These are phyloP conservation scores for Cyprinella venusta DNA, from an alignment of 2,797 vertebrate species.

Conservation along the genomic window DNA sequence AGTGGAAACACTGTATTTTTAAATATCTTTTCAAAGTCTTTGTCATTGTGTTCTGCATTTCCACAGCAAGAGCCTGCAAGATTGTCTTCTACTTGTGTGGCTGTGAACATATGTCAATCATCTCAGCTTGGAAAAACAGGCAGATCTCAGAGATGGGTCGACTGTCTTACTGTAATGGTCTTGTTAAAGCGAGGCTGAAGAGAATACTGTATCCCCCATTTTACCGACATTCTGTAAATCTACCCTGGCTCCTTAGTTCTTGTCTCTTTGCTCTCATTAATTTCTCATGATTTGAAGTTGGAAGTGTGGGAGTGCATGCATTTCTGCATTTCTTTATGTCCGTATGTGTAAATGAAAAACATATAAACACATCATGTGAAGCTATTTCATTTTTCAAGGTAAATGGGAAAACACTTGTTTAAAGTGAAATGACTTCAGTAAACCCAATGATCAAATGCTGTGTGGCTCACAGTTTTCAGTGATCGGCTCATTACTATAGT, in stretches of 20 bases:
- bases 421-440: too few relatives aligned
- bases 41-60: constrained; percentile 6
- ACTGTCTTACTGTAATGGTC: constrained; percentile 18
- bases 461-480: too few relatives aligned
- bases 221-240: constrained; percentile 39
- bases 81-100: background rate
- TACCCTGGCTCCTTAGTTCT: constrained; percentile 37
- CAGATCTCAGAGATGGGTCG: constrained; percentile 27
- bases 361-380: too few relatives aligned
- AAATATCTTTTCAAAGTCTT: constrained; percentile 11
- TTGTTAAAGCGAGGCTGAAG: background rate
- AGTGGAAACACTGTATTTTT: background rate
- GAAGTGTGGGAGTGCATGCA: background rate
- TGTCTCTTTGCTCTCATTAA: constrained; percentile 28
- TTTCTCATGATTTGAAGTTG: constrained; percentile 18
- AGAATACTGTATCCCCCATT: constrained; percentile 20
- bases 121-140: background rate
- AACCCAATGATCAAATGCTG: too few relatives aligned
- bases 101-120: constrained; percentile 40
- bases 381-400: too few relatives aligned
- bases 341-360: constrained; percentile 4
- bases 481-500: too few relatives aligned
- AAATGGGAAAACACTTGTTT: too few relatives aligned
- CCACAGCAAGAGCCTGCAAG: constrained; percentile 5
- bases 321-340: background rate